Evolutionary conservation across 1,140 invertebrate species (phyloP).

Genomic region (Halesus radiatus): DNA sequence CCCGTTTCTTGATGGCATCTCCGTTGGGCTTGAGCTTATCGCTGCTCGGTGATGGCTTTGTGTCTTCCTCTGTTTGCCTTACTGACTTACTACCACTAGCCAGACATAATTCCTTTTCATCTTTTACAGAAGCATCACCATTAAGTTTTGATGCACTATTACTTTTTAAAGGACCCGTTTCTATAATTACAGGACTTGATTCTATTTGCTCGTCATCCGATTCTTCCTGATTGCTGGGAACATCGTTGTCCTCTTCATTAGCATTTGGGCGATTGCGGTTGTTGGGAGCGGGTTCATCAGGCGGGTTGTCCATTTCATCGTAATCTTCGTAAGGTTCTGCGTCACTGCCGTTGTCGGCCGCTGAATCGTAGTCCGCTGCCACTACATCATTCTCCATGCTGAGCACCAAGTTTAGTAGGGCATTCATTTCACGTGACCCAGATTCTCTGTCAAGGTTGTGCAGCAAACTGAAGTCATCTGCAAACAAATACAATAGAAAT

Average conservation of each 20-base stretch:
- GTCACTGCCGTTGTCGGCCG: background rate
- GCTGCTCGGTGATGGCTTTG: background rate
- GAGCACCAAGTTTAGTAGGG: conserved; percentile 66
- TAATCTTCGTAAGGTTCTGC: background rate
- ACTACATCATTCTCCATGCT: conserved; percentile 65
- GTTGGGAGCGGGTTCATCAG: background rate
- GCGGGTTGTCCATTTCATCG: background rate
- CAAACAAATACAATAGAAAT: conserved; percentile 35
- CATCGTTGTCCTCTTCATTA: background rate
- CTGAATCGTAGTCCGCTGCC: conserved; percentile 37
- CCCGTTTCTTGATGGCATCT: conserved; percentile 21
- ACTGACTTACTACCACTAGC: background rate
- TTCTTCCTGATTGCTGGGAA: background rate
- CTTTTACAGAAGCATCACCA: background rate
- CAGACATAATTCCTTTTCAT: background rate
- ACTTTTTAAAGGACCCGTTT: background rate
- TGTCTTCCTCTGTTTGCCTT: background rate
- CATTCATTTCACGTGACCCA: conserved; percentile 69
- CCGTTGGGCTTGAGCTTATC: background rate
- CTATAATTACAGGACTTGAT: background rate
- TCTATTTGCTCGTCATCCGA: background rate
- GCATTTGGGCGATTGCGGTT: background rate
- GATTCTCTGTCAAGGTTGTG: conserved; percentile 64
- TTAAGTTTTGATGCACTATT: background rate
- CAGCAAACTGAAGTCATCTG: conserved; percentile 63